Base-by-base conservation (phyloP, 2,888 invertebrate species). In the Invenusta paracnida region DNA sequence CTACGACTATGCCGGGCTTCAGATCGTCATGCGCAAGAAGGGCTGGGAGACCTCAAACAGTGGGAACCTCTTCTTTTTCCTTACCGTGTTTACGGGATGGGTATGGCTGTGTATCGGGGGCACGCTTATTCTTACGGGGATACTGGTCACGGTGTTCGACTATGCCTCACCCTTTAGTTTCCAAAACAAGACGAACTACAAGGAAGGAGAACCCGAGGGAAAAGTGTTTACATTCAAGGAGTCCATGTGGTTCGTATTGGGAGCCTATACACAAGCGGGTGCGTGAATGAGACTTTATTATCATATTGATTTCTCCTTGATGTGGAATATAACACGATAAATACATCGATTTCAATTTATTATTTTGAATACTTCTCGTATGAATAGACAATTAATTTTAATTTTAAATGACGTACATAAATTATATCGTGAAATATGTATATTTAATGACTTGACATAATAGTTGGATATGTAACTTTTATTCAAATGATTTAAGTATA, bases 231-330 rank as follows among this genome's bases (percentile, higher is more conserved):
- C 95, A 0, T 91, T 96, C 11, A 95, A 95, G 89, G 96, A 96
- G 92, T 95, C 96, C 89, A 95, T 96, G 90, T 96, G 96, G 96
- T 96, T 96, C 90, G 95, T 96, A 0, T 91, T 96, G 82, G 96
- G 96, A 0, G 96, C 96, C 0, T 96, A 96, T 90, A 96, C 96
- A 0, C 96, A 96, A 30, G 66, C 86, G 1, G 86, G 86, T 29
- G 30, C 13, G 66, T 66, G 11, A n/a, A 11, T n/a, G n/a, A 66
- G 13, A 66, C 13, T 17, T n/a, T 66, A 17, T 66, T 66, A 66
- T n/a, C 13, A n/a, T 17, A 66, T 17, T 66, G 66, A 66, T 66
- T n/a, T n/a, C n/a, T n/a, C n/a, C n/a, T n/a, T n/a, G n/a, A n/a
- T n/a, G n/a, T n/a, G n/a, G n/a, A n/a, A n/a, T n/a, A n/a, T n/a